These are phyloP conservation scores for Ceratina calcarata DNA, from an alignment of 1,140 invertebrate species.

Conservation along the genomic window DNA sequence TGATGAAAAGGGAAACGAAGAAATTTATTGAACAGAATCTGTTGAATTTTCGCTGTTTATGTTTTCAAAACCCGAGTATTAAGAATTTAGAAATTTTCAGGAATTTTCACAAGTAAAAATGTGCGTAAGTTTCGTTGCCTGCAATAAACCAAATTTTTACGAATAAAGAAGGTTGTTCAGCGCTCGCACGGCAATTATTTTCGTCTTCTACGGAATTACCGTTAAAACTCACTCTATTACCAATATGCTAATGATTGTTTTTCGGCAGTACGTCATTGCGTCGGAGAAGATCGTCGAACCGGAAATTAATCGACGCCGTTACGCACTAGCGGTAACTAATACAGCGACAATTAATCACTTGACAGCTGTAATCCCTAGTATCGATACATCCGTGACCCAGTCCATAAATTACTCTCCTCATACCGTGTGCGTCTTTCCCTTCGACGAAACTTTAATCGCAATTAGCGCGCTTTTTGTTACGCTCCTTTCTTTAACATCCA, in stretches of 20 bases:
- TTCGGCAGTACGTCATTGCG: slow-evolving; percentile 30
- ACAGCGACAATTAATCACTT: slow-evolving; percentile 60
- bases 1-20: not conserved
- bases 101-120: no score
- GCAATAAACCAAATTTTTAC: no score
- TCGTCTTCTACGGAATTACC: not conserved
- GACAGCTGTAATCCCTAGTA: slow-evolving; percentile 52
- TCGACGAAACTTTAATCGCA: slow-evolving; percentile 1
- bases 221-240: slow-evolving; percentile 11
- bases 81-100: not conserved
- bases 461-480: not conserved
- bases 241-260: slow-evolving; percentile 30
- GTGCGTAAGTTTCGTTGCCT: no score
- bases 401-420: slow-evolving; percentile 51
- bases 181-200: not conserved
- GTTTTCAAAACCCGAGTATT: not conserved
- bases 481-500: not conserved
- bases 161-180: not conserved
- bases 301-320: slow-evolving; percentile 61
- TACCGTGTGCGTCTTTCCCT: slow-evolving; percentile 9
- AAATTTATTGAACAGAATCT: not conserved
- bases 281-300: slow-evolving; percentile 25
- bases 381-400: slow-evolving; percentile 48
- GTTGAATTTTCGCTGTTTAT: not conserved
- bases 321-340: slow-evolving; percentile 55